Base-by-base conservation (phyloP, 2,888 invertebrate species). In the Agriopis leucophaearia region DNA sequence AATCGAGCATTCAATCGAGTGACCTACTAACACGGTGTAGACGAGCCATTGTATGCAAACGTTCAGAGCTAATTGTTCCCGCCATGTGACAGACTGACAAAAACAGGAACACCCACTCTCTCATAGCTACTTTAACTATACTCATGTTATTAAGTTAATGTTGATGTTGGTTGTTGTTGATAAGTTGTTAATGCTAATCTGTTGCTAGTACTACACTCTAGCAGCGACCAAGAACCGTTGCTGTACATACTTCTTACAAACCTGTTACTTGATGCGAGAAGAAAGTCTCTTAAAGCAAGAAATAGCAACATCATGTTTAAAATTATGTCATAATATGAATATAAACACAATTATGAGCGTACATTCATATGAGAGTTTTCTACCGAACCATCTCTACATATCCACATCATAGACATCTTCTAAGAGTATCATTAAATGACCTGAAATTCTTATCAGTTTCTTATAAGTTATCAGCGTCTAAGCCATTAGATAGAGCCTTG, bases 21-120 rank as follows among this genome's bases (percentile, higher is more conserved):
- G 88, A 87, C 89, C 88, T 80, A 87, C 80, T 63, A 71, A 77
- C 77, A 73, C 74, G 69, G 77, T 74, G 77, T 74, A 78, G 77
- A 80, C 81, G 75, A 69, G 70, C 82, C 79, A 90, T 90, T 90
- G 90, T 90, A 90, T 90, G 89, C 85, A 82, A 90, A 88, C 76
- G 42, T 75, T 78, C 74, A 58, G 70, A 69, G 81, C 79, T 89
- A 88, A 88, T 88, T 87, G 86, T 85, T 74, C 66, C 72, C 64
- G 66, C 61, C 69, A 59, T 69, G 72, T 75, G 71, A 71, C 74
- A 70, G 74, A 57, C 66, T 74, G 78, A 73, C 74, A 76, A 68
- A 73, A 74, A 77, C 74, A 74, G 71, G 75, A 75, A 75, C 78
- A 70, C 78, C 77, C 75, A 76, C 76, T 61, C 71, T 66, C 70